Conservation (phyloP, 2,888 invertebrate genomes). For the Dusona sp. region DNA sequence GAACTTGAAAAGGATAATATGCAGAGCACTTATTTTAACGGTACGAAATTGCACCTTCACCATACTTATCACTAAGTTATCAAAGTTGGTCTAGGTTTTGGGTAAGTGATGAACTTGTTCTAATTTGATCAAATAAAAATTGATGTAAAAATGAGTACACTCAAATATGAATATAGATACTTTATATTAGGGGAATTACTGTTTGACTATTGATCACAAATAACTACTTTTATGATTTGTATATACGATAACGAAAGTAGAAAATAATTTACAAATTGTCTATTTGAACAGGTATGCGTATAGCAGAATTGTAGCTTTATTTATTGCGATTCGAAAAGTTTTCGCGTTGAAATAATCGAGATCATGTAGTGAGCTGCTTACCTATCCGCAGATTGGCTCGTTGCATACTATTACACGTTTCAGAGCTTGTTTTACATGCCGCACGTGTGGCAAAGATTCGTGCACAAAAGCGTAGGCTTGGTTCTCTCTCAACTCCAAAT, state of each 20-base stretch:
- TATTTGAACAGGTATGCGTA: not conserved
- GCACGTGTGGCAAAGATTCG: conserved; percentile 68
- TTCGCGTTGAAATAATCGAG: conserved; percentile 65
- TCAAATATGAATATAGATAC: no score
- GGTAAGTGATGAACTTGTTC: no score
- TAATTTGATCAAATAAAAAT: no score
- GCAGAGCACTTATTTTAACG: no score
- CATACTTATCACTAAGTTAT: no score
- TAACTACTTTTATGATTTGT: not conserved
- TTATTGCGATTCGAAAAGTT: conserved; percentile 59
- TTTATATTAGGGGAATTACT: no score
- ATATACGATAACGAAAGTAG: not conserved
- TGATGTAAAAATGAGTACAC: no score
- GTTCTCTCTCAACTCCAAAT: conserved; percentile 56
- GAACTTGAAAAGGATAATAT: no score
- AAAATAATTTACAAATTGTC: not conserved
- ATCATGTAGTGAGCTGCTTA: conserved; percentile 68
- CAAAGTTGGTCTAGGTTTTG: no score
- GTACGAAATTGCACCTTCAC: no score
- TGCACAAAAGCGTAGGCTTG: conserved; percentile 45
- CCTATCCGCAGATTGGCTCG: conserved; percentile 67
- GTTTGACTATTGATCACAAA: no score
- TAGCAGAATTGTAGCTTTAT: not conserved
- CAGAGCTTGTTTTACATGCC: conserved; percentile 70
- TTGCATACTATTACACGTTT: conserved; percentile 34